phyloP scores from a whole-genome alignment of 2,888 invertebrate species.

The Argyra leucocephala region DNA sequence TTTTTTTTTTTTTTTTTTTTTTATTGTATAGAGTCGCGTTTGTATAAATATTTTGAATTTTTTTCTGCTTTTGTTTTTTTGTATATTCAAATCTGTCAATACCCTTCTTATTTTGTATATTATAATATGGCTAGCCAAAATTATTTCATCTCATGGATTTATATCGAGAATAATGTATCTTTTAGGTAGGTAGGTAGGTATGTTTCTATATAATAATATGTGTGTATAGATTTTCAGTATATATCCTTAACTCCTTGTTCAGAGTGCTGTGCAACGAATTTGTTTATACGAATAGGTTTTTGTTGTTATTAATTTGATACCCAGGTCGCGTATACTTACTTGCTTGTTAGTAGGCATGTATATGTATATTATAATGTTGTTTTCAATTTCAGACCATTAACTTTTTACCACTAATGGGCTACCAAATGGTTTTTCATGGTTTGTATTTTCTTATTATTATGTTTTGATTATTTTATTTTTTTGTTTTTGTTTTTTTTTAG shows the following conservation, averaged over 20 bases:
- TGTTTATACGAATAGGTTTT: not conserved
- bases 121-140: not conserved
- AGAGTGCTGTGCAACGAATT: too few relatives aligned
- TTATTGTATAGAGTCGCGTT: too few relatives aligned
- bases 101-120: not conserved
- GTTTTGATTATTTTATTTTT: not conserved
- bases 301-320: not conserved
- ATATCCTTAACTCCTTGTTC: not conserved
- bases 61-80: not conserved
- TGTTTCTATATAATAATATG: not conserved
- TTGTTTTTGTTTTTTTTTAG: too few relatives aligned
- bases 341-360: too few relatives aligned
- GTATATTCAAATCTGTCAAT: not conserved
- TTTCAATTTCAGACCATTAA: not conserved
- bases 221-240: not conserved
- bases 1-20: too few relatives aligned
- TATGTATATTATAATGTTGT: too few relatives aligned
- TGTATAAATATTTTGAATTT: not conserved
- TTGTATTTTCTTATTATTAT: not conserved
- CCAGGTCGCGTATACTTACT: not conserved
- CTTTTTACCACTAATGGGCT: constrained; percentile 6
- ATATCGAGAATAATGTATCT: not conserved
- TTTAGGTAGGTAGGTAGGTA: too few relatives aligned
- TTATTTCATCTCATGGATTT: not conserved
- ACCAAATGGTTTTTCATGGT: not conserved